phyloP scores from a whole-genome alignment of 2,888 invertebrate species.

The Andrena camellia region DNA sequence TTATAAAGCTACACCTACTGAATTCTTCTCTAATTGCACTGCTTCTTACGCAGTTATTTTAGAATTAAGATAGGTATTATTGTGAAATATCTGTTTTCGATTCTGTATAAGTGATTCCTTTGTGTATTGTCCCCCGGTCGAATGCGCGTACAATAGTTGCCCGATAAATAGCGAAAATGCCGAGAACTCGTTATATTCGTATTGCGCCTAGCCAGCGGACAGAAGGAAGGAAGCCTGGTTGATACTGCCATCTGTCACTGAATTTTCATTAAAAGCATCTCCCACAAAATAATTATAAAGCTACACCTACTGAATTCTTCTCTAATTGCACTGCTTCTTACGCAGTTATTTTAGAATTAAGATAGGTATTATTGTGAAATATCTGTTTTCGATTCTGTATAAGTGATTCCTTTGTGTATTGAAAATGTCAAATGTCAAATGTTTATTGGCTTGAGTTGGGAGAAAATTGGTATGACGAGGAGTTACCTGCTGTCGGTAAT shows the following conservation, averaged over 20 bases:
- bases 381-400: not conserved
- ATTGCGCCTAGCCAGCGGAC: not conserved
- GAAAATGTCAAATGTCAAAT: no score
- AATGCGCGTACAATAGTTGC: conserved; percentile 21
- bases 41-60: no score
- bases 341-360: not conserved
- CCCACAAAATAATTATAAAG: not conserved
- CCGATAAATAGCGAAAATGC: conserved; percentile 33
- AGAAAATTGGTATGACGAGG: not conserved
- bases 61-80: no score
- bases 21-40: not conserved
- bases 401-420: not conserved
- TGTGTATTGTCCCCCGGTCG: conserved; percentile 20
- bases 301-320: not conserved
- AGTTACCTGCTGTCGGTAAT: conserved; percentile 1
- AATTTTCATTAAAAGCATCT: not conserved
- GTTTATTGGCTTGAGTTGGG: not conserved
- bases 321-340: no score
- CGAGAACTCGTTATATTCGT: conserved; percentile 13
- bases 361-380: not conserved
- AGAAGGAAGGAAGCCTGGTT: not conserved
- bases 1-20: not conserved
- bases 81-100: no score
- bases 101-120: no score
- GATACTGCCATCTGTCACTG: conserved; percentile 38